Evolutionary conservation across 2,888 invertebrate genomes (phyloP).

Genomic region (Phymatocera aterrima): DNA sequence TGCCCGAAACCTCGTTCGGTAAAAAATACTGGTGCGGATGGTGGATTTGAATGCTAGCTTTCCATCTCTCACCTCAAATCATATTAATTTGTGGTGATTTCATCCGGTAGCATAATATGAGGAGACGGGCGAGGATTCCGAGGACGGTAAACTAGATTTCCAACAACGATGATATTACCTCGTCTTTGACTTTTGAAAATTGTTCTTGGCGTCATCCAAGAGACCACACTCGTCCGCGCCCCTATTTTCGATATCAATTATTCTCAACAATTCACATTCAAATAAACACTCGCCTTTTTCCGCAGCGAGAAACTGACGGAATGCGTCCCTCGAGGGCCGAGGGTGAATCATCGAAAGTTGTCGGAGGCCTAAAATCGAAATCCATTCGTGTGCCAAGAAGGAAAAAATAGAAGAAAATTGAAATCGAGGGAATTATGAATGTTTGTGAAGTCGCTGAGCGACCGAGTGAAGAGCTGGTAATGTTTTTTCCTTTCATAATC

Average conservation of each 20-base stretch:
- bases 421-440: not conserved
- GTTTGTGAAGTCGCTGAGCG: not conserved
- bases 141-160: not conserved
- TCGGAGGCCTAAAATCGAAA: not conserved
- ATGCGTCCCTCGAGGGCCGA: not conserved
- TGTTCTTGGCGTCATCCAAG: not conserved
- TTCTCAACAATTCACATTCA: not conserved
- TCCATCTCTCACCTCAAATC: no score
- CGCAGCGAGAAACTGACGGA: not conserved
- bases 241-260: not conserved
- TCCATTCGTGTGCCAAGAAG: not conserved
- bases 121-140: not conserved
- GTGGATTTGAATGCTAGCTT: no score
- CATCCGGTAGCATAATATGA: not conserved
- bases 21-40: no score
- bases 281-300: no score
- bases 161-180: not conserved
- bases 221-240: not conserved
- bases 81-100: no score
- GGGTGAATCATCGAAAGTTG: not conserved
- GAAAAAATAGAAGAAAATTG: not conserved
- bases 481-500: no score
- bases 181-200: not conserved
- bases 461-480: no score
- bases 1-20: no score